These are phyloP conservation scores for Agapornis roseicollis DNA, from an alignment of 2,113 vertebrate genomes.

Conservation along the genomic window DNA sequence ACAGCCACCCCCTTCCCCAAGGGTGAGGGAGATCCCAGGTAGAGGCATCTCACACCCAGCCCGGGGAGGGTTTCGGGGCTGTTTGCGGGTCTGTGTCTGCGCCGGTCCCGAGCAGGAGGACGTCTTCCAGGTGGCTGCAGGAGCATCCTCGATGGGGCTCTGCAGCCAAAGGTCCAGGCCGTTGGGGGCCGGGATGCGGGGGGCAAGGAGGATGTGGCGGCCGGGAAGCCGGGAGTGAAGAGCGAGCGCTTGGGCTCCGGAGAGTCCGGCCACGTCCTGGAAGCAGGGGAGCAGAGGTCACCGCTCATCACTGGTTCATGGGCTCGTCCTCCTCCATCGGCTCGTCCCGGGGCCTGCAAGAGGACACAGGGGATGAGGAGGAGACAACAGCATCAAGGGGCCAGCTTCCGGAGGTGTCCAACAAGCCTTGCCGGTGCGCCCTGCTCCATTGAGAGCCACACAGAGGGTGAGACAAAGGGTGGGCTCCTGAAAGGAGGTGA, in stretches of 20 bases:
- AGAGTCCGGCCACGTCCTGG: neutral
- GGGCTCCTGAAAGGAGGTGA: neutral
- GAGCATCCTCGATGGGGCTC: neutral
- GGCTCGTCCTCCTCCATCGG: slow-evolving; percentile 72
- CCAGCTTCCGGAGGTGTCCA: neutral
- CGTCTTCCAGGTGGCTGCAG: neutral
- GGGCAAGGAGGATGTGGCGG: neutral
- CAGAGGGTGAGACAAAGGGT: neutral
- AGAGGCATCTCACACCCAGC: neutral
- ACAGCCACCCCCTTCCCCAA: neutral
- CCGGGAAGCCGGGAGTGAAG: neutral
- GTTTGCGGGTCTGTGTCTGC: neutral
- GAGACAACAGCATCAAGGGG: neutral
- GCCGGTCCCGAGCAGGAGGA: neutral
- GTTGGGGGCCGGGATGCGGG: neutral
- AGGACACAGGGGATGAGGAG: accelerated
- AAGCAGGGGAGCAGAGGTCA: neutral
- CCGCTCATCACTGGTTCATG: slow-evolving; percentile 59
- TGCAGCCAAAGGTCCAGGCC: neutral
- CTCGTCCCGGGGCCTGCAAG: slow-evolving; percentile 67
- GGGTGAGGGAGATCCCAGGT: neutral
- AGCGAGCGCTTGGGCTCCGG: neutral
- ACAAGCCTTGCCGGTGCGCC: neutral
- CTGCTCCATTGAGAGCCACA: accelerated
- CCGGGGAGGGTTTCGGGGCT: neutral